Evolutionary conservation across 2,113 vertebrate species (phyloP).

Genomic region (Porphyrio hochstetteri): DNA sequence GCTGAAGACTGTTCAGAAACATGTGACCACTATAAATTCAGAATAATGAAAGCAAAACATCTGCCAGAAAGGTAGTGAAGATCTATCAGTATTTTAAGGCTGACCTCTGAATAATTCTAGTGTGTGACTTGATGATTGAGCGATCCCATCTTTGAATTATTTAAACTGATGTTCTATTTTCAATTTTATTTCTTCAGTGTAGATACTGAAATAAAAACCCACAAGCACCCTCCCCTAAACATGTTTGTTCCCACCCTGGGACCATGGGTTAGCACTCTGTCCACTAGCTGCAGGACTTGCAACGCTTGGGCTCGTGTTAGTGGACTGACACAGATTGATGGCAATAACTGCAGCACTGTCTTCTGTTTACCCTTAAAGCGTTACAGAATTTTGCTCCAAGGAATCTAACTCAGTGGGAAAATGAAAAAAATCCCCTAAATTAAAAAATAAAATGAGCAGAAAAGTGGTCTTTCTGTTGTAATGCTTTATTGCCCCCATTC

Average conservation of each 20-base stretch:
- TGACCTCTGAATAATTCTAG: not conserved
- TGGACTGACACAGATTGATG: conserved; percentile 13
- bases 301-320: not conserved
- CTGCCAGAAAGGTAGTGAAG: not conserved
- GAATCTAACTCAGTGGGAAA: not conserved
- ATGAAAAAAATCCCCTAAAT: not conserved
- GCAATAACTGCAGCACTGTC: not conserved
- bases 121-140: not conserved
- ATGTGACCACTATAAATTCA: not conserved
- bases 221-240: not conserved
- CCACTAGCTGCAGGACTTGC: not conserved
- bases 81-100: not conserved
- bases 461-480: not conserved
- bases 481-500: not conserved
- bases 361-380: not conserved
- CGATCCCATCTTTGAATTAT: not conserved
- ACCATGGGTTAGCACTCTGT: not conserved
- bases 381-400: not conserved
- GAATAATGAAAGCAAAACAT: not conserved
- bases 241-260: not conserved
- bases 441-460: not conserved
- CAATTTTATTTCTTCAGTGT: not conserved
- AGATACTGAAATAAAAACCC: not conserved
- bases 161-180: not conserved
- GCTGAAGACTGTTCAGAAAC: not conserved